Evolutionary conservation across 2,797 vertebrate species (phyloP), one percentile per base, ranked within the genome.

Genomic region (Halcyon chelicuti): DNA sequence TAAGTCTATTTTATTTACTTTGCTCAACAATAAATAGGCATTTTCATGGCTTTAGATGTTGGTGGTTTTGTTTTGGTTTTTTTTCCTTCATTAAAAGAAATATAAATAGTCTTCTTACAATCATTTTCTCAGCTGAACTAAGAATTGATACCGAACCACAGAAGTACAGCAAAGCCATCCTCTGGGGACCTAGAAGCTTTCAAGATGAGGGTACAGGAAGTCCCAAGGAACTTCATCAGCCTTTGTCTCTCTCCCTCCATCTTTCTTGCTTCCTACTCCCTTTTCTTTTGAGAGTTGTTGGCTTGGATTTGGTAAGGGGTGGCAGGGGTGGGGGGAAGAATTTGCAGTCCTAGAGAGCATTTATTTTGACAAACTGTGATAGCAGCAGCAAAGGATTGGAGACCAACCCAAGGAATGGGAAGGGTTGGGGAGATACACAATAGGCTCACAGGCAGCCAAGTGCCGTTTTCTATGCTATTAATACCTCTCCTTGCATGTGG

Each of bases 291-390:
- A 74, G 28, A 42, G 4, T 13, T 70, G 7, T 40, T 85, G 35
- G 7, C 35, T 51, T 63, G 66, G 20, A 55, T 40, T 54, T n/a
- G 33, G 3, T 9, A n/a, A 5, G 2, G 6, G 10, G 15, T 9
- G 4, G 14, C 0, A 0, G 8, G 14, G 4, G 12, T 22, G 3
- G 4, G 23, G 9, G 3, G 0, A 9, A 58, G 6, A 12, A 10
- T 52, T 54, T 85, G 37, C 8, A 16, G 18, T 40, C 11, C 58
- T 25, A 40, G 29, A 33, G 28, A 13, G 35, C 35, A 10, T 16
- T 17, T 29, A 16, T 58, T 92, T 70, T 88, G 37, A 26, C 7
- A 22, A 82, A 4, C 49, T 80, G 19, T 35, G 16, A 5, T 26
- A 39, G 25, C 33, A 78, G 29, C 31, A 65, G 65, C 3, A 6